These are phyloP conservation scores for Periparus ater DNA, from an alignment of 2,797 vertebrate species.

Conservation along the genomic window DNA sequence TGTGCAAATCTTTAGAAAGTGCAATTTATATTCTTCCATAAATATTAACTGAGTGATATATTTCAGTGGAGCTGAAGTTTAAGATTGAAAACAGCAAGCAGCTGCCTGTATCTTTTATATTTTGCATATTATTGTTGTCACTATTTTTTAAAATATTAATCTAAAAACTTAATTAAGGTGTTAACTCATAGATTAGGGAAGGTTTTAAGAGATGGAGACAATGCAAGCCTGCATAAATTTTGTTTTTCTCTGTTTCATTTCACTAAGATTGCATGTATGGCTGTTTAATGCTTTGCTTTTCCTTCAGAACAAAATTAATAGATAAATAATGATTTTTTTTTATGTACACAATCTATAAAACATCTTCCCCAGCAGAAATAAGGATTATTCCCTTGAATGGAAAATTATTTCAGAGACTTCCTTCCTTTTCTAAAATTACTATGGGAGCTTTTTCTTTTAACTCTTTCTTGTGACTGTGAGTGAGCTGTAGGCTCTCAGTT, in stretches of 20 bases:
- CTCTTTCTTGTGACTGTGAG: not conserved
- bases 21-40: conserved; percentile 17
- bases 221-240: not conserved
- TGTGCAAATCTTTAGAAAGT: conserved; percentile 22
- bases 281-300: not conserved
- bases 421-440: not conserved
- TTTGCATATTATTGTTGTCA: not conserved
- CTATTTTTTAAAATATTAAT: conserved; percentile 25
- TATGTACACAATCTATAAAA: not conserved
- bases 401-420: not conserved
- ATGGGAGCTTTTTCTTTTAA: not conserved
- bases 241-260: not conserved
- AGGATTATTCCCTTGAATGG: not conserved
- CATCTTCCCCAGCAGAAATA: not conserved
- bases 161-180: conserved; percentile 34
- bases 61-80: not conserved
- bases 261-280: not conserved
- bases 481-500: not conserved
- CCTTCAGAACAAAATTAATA: conserved; percentile 1
- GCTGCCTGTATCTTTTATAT: not conserved
- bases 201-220: not conserved
- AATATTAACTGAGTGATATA: conserved; percentile 33
- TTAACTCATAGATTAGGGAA: conserved; percentile 30
- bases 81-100: not conserved
- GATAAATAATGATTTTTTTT: not conserved